Evolutionary conservation across 1,140 invertebrate genomes (phyloP).

Genomic region (Eueides isabella): DNA sequence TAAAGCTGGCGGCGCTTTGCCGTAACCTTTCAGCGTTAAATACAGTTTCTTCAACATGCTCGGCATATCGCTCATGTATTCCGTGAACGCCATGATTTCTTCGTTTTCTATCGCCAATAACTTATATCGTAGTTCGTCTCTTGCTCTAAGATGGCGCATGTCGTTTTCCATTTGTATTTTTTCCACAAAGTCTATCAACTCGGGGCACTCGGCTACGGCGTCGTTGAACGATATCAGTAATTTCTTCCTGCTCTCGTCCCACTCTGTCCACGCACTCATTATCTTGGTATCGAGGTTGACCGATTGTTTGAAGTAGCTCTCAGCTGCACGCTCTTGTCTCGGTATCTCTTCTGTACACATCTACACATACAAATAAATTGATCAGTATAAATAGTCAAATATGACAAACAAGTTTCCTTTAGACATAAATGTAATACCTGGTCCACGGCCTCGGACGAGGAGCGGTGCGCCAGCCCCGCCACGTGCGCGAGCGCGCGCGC

Average conservation of each 20-base stretch:
- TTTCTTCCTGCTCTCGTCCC: conserved; percentile 56
- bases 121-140: conserved; percentile 59
- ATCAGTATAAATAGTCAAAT: not conserved
- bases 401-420: not conserved
- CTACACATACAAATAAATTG: conserved; percentile 37
- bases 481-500: conserved; percentile 57
- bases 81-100: conserved; percentile 65
- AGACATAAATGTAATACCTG: conserved; percentile 55
- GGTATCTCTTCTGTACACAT: conserved; percentile 72
- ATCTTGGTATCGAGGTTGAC: conserved; percentile 59
- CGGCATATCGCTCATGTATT: conserved; percentile 71
- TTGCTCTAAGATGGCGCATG: conserved; percentile 50
- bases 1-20: conserved; percentile 67
- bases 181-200: conserved; percentile 58
- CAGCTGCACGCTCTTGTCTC: conserved; percentile 64
- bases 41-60: conserved; percentile 75
- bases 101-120: conserved; percentile 58
- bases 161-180: conserved; percentile 56
- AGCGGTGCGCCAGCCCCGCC: conserved; percentile 62
- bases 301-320: conserved; percentile 65
- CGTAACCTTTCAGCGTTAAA: conserved; percentile 74
- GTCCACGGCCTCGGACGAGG: conserved; percentile 63
- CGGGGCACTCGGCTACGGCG: conserved; percentile 52
- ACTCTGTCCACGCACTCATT: conserved; percentile 52
- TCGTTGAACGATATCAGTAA: conserved; percentile 50